Conservation (phyloP, 2,888 invertebrate genomes). For the Petrolisthes cinctipes region DNA sequence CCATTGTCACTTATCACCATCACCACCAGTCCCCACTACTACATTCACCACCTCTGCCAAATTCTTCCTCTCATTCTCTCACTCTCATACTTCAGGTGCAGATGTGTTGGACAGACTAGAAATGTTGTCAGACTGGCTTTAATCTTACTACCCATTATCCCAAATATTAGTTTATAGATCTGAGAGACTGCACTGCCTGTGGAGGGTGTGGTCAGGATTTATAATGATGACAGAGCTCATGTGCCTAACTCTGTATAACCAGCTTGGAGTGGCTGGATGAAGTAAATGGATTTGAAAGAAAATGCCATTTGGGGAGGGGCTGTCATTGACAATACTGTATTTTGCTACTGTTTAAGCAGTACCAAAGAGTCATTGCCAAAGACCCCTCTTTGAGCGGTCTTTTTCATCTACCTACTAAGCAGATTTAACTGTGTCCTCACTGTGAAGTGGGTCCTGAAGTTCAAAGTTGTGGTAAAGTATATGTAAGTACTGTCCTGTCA, state of each 20-base stretch:
- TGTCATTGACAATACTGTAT: too few species aligned
- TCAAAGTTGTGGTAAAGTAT: conserved; percentile 17
- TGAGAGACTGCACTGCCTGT: not conserved
- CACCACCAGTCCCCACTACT: not conserved
- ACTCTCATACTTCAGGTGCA: not conserved
- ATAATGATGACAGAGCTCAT: too few species aligned
- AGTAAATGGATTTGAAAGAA: too few species aligned
- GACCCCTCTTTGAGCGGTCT: too few species aligned
- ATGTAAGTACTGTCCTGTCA: not conserved
- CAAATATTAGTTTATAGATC: not conserved
- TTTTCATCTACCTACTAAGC: too few species aligned
- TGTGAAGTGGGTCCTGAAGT: conserved; percentile 55
- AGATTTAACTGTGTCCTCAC: conserved; percentile 25
- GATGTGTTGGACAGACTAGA: not conserved
- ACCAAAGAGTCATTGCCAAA: too few species aligned
- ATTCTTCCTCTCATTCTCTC: not conserved
- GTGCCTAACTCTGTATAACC: too few species aligned
- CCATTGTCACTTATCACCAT: not conserved
- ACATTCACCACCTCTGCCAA: not conserved
- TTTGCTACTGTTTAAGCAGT: too few species aligned
- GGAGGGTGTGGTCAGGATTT: not conserved
- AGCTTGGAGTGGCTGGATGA: too few species aligned
- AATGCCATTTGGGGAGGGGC: too few species aligned
- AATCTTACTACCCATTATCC: not conserved
- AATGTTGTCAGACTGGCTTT: not conserved